Conservation (phyloP, 2,113 vertebrate genomes). For the Caloenas nicobarica region DNA sequence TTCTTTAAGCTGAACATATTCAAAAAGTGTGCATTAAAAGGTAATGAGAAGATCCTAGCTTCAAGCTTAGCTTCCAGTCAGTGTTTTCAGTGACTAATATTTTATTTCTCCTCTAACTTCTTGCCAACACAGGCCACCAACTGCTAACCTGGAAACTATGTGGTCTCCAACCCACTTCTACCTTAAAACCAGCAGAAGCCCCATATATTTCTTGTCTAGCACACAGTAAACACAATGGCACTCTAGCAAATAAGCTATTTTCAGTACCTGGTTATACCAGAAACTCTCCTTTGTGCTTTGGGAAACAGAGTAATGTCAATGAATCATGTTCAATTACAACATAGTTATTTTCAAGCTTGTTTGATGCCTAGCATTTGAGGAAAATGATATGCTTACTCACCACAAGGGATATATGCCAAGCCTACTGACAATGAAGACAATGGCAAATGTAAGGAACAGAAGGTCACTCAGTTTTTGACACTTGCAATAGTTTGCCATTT, state of each 20-base stretch:
- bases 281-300: neutral
- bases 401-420: conserved; percentile 93
- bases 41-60: neutral
- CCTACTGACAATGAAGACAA: conserved; percentile 93
- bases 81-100: neutral
- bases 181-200: neutral
- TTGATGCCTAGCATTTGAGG: neutral
- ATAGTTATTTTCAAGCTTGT: neutral
- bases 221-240: neutral
- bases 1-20: neutral
- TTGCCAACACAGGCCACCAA: neutral
- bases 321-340: neutral
- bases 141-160: neutral
- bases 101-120: neutral
- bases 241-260: neutral
- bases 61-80: neutral
- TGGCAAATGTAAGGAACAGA: conserved; percentile 91
- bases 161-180: neutral
- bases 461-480: conserved; percentile 96
- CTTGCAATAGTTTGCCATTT: conserved; percentile 99
- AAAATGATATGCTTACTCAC: conserved; percentile 79
- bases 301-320: neutral
- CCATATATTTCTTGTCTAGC: neutral
- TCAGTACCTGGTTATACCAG: neutral
- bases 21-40: neutral